Evolutionary conservation across 1,140 invertebrate species (phyloP).

Genomic region (Aphelinus atriplicis): DNA sequence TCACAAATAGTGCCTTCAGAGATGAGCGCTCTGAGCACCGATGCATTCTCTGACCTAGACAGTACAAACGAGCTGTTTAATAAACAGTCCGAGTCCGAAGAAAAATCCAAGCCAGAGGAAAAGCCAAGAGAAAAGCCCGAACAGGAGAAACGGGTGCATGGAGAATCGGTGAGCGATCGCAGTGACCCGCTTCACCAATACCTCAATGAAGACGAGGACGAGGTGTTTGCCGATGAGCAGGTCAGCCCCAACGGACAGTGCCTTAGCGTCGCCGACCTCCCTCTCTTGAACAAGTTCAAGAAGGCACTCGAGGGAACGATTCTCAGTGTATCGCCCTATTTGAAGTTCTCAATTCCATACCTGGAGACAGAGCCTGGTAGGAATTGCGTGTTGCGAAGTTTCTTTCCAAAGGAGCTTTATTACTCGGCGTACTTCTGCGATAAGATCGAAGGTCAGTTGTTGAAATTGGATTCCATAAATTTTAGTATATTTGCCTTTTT

Average conservation of each 20-base stretch:
- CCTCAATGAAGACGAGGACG: conserved; percentile 70
- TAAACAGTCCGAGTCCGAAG: conserved; percentile 30
- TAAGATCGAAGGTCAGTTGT: conserved; percentile 49
- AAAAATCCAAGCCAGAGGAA: conserved; percentile 31
- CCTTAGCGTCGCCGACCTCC: conserved; percentile 70
- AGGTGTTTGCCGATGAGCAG: conserved; percentile 56
- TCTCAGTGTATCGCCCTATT: conserved; percentile 87
- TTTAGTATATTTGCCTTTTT: neutral
- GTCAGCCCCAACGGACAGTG: conserved; percentile 53
- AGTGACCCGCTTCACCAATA: conserved; percentile 82
- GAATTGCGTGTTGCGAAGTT: conserved; percentile 79
- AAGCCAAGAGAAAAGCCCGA: conserved; percentile 47
- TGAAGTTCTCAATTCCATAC: conserved; percentile 87
- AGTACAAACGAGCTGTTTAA: conserved; percentile 47
- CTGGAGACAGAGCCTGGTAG: conserved; percentile 86
- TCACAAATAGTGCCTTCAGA: no score
- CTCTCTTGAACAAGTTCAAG: conserved; percentile 76
- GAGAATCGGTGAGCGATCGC: conserved; percentile 72
- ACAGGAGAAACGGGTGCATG: conserved; percentile 67
- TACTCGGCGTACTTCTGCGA: conserved; percentile 72
- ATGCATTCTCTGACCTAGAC: conserved; percentile 34
- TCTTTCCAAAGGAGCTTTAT: conserved; percentile 84
- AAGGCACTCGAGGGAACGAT: conserved; percentile 79
- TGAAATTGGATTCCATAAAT: neutral
- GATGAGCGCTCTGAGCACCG: neutral